Base-by-base conservation (phyloP, 1,140 invertebrate genomes). In the Saccostrea glomerata region DNA sequence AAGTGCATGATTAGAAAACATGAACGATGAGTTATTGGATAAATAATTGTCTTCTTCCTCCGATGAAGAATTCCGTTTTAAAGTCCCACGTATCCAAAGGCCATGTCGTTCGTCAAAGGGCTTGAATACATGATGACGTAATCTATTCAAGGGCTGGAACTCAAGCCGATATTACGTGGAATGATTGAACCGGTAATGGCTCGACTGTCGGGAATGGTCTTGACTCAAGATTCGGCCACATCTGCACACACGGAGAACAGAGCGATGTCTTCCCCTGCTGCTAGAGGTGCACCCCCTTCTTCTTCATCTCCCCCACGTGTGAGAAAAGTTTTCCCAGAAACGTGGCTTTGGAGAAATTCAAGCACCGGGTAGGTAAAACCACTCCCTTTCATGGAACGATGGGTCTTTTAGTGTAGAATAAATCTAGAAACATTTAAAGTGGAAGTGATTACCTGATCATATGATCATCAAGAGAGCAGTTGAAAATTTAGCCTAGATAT, bases 261-360 rank as follows among this genome's bases (percentile, higher is more conserved):
- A 20, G 47, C 17, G 6, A 17, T 63, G 30, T 25, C 20, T 55
- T 1, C 12, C 54, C 12, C 40, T 4, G 40, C 17, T 47, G 56
- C 40, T 9, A 17, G 40, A 54, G 13, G 40, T 11, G 82, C 13
- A 23, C 40, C 82, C 3, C 40, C 40, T 17, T 23, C 40, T 23
- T 23, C 40, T 7, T 11, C n/a, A 15, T 30, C 84, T 7, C 54
- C 84, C 58, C 20, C 56, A 36, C 88, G 87, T n/a, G 89, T 91
- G 20, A 86, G 93, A 85, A 92, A 84, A 60, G 25, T 88, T n/a
- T 93, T 93, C 73, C 92, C 92, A 30, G 93, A 93, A 88, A 93
- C 92, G 30, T 93, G 91, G 91, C 85, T 93, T 25, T 93, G 93
- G 93, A 56, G 55, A 54, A 91, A 88, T 66, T 73, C 40, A 36